Evolutionary conservation across 2,888 invertebrate genomes (phyloP).

Genomic region (Netelia melanura): DNA sequence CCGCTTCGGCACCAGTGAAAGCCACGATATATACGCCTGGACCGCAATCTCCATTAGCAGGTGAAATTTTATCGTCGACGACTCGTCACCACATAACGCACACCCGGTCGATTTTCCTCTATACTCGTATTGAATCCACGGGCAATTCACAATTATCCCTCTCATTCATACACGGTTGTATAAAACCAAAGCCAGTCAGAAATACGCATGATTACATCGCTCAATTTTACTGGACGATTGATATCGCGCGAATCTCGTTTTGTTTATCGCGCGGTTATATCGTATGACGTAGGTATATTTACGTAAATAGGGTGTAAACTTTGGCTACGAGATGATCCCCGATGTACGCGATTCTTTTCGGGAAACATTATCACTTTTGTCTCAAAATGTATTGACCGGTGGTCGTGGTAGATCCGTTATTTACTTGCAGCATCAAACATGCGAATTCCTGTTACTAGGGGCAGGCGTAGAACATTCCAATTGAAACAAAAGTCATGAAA

Average conservation of each 20-base stretch:
- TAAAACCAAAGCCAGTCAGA: constrained; percentile 3
- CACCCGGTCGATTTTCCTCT: background rate
- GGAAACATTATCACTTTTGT: background rate
- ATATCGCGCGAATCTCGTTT: constrained; percentile 55
- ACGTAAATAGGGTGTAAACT: background rate
- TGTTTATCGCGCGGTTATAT: constrained; percentile 3
- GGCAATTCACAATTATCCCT: background rate
- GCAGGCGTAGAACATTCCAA: background rate
- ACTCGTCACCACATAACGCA: constrained; percentile 32
- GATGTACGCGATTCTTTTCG: background rate
- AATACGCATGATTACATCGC: constrained; percentile 50
- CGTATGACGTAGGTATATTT: background rate
- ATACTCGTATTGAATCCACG: background rate
- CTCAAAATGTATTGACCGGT: background rate
- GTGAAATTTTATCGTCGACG: constrained; percentile 65
- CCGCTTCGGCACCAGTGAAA: background rate
- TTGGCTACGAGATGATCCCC: background rate
- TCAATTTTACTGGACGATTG: constrained; percentile 62
- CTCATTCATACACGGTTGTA: constrained; percentile 18
- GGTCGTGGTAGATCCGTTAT: background rate
- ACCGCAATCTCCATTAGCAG: constrained; percentile 66
- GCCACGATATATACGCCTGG: constrained; percentile 18
- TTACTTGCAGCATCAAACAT: background rate
- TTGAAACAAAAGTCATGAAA: background rate
- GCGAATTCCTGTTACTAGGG: background rate